These are phyloP conservation scores for Panurus biarmicus DNA, from an alignment of 2,113 vertebrate genomes.

Conservation along the genomic window DNA sequence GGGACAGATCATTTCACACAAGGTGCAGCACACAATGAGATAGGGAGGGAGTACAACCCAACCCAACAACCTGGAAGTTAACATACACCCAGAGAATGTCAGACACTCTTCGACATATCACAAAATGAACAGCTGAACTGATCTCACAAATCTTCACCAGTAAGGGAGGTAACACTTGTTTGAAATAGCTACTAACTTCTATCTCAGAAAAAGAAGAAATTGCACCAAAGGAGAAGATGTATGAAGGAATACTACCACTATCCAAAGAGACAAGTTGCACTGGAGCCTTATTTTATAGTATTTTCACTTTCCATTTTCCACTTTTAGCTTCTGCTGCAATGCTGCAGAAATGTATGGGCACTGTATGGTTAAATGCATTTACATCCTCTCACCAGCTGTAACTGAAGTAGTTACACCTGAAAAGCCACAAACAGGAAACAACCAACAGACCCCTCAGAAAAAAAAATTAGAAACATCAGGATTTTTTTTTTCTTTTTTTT, in stretches of 20 bases:
- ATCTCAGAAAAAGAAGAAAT: not conserved
- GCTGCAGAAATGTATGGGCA: not conserved
- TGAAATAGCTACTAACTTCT: not conserved
- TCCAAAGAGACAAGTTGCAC: not conserved
- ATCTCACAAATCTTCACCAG: not conserved
- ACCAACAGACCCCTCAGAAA: not conserved
- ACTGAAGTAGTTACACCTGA: not conserved
- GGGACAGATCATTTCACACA: not conserved
- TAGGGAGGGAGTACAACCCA: not conserved
- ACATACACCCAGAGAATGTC: not conserved
- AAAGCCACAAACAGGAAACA: conserved; percentile 15
- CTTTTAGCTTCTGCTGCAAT: not conserved
- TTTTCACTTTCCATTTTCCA: not conserved
- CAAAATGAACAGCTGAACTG: not conserved
- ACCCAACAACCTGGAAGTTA: not conserved
- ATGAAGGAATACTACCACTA: not conserved
- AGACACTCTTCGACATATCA: not conserved
- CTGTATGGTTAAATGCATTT: not conserved
- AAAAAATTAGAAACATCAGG: not conserved
- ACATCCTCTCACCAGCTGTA: not conserved
- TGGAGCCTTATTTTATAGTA: not conserved
- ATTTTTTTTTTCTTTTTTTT: too few species aligned
- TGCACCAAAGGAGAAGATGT: not conserved
- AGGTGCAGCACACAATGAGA: not conserved
- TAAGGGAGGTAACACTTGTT: not conserved